Evolutionary conservation across 2,797 vertebrate genomes (phyloP).

Genomic region (Rhabdophis nuchalis): DNA sequence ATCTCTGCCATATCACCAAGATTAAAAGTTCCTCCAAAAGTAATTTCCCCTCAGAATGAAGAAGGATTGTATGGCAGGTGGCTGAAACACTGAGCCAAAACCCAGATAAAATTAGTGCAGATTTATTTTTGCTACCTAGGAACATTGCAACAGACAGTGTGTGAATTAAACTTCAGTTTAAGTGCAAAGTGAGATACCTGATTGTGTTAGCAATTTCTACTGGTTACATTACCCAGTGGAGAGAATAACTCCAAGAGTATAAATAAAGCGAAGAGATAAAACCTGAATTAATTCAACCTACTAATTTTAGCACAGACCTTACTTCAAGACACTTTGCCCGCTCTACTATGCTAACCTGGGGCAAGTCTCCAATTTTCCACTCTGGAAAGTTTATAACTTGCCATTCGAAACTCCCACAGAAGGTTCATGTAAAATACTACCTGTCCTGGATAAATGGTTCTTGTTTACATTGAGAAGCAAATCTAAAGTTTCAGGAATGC

Average conservation of each 20-base stretch:
- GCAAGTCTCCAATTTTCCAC: background rate
- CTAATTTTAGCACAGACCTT: background rate
- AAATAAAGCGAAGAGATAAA: background rate
- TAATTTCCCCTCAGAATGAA: slow-evolving; percentile 3
- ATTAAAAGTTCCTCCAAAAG: background rate
- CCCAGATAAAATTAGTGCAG: slow-evolving; percentile 18
- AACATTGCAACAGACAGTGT: background rate
- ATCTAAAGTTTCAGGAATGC: background rate
- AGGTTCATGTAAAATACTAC: background rate
- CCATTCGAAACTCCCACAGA: slow-evolving; percentile 6
- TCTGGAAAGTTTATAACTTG: background rate
- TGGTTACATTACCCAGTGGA: background rate
- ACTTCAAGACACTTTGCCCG: background rate
- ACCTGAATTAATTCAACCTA: background rate
- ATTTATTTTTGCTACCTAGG: background rate
- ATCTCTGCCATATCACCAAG: background rate
- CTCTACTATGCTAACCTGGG: slow-evolving; percentile 16
- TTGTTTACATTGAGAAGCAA: background rate
- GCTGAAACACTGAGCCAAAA: background rate
- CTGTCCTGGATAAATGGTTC: background rate
- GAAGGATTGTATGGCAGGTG: slow-evolving; percentile 4
- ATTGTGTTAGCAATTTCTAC: background rate
- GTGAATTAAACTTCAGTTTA: background rate
- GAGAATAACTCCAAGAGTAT: background rate
- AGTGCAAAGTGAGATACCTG: background rate